Evolutionary conservation across 2,888 invertebrate species (phyloP).

Genomic region (Aethes cnicana): DNA sequence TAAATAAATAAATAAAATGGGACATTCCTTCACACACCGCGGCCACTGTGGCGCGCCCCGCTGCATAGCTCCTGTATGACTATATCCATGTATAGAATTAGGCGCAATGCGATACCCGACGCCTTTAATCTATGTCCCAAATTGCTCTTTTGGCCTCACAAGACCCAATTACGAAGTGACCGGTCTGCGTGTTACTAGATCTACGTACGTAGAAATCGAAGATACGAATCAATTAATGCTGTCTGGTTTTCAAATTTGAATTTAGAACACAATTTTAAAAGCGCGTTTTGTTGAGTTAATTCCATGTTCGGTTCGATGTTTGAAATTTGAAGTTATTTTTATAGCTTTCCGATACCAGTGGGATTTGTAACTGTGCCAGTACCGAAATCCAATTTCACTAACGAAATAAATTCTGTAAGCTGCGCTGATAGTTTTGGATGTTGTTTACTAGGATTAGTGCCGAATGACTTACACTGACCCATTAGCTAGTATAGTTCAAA

Average conservation of each 20-base stretch:
- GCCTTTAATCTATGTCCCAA: slow-evolving; percentile 32
- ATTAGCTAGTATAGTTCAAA: too few species aligned
- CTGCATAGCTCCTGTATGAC: slow-evolving; percentile 49
- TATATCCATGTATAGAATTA: slow-evolving; percentile 58
- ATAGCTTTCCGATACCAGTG: too few species aligned
- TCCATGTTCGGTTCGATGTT: too few species aligned
- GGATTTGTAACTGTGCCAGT: too few species aligned
- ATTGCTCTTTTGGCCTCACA: slow-evolving; percentile 2
- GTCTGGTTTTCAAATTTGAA: not conserved
- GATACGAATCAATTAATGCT: too few species aligned
- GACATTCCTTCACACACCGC: slow-evolving; percentile 24
- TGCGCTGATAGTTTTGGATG: too few species aligned
- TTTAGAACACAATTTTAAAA: not conserved
- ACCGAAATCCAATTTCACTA: too few species aligned
- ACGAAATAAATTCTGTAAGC: too few species aligned
- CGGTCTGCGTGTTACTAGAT: not conserved
- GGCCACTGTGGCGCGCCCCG: slow-evolving; percentile 41
- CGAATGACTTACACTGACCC: too few species aligned
- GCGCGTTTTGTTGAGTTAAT: too few species aligned
- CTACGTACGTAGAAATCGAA: not conserved
- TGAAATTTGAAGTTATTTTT: too few species aligned
- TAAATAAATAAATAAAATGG: not conserved
- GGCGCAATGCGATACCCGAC: slow-evolving; percentile 43
- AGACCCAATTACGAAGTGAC: not conserved
- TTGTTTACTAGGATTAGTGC: too few species aligned